Percentiles rank a stretch among this genome's conserved stretches.
These are phyloP conservation scores for Pediacus dermestoides DNA, from an alignment of 2,888 invertebrate genomes.

Conservation along the genomic window DNA sequence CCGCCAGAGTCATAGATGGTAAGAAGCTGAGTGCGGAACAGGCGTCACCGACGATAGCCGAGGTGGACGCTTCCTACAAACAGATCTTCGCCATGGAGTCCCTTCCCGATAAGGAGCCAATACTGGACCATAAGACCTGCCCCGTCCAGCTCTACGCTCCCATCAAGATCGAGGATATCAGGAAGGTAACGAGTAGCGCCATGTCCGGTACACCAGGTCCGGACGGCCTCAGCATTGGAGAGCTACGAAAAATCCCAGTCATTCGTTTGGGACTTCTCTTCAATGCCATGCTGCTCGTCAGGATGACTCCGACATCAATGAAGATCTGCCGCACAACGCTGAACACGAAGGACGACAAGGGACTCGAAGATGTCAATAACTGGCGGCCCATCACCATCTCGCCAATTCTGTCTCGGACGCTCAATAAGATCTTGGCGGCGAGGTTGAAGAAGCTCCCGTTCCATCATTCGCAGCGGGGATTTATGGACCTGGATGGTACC, in stretches of 20 bases:
- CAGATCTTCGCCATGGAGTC: too few species aligned
- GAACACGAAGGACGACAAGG: slow-evolving; percentile 8
- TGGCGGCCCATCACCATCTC: neutral
- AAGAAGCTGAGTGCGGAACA: neutral
- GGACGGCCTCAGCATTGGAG: neutral
- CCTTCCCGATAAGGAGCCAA: too few species aligned
- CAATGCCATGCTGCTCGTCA: neutral
- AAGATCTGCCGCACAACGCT: slow-evolving; percentile 8
- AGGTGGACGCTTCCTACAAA: too few species aligned
- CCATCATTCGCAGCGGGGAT: slow-evolving; percentile 20
- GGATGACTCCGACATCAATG: neutral
- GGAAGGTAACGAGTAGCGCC: neutral
- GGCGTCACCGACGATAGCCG: neutral
- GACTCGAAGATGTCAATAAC: neutral
- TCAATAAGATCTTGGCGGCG: slow-evolving; percentile 13
- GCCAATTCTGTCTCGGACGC: slow-evolving; percentile 10
- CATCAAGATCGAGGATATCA: neutral
- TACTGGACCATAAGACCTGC: too few species aligned
- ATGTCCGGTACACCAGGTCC: neutral
- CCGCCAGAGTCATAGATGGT: neutral
- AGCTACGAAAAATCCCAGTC: neutral
- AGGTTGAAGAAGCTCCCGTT: slow-evolving; percentile 12
- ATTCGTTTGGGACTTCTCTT: neutral
- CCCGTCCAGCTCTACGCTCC: too few species aligned
- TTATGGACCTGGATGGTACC: slow-evolving; percentile 19